phyloP scores from a whole-genome alignment of 2,797 vertebrate species.

The Vespertilio murinus region DNA sequence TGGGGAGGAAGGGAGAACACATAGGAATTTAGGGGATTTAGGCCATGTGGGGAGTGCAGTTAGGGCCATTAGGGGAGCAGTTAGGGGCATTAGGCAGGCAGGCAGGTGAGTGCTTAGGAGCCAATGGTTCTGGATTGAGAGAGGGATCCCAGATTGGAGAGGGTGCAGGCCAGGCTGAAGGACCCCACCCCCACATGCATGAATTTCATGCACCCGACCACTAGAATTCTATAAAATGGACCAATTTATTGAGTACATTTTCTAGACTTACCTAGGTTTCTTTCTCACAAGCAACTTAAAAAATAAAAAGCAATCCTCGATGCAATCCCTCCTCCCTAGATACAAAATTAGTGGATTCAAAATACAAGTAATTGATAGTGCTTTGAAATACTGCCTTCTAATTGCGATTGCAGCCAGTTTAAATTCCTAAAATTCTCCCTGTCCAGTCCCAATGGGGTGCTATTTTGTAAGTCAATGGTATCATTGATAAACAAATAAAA shows the following conservation, averaged over 20 bases:
- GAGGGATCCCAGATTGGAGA: too few relatives aligned
- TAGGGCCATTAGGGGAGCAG: too few relatives aligned
- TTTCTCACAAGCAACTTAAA: conserved; percentile 13
- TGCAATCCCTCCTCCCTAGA: background rate
- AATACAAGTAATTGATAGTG: background rate
- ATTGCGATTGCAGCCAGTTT: background rate
- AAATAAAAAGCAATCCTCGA: background rate
- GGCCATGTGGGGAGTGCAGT: too few relatives aligned
- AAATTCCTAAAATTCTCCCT: conserved; percentile 42
- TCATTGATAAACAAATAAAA: conserved; percentile 55
- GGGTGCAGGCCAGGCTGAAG: too few relatives aligned
- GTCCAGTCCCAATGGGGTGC: background rate
- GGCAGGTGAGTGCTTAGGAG: too few relatives aligned
- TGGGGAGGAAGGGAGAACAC: too few relatives aligned
- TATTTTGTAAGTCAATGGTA: conserved; percentile 42
- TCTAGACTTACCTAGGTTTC: background rate
- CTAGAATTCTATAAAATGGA: too few relatives aligned
- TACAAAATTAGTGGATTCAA: background rate
- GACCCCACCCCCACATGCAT: too few relatives aligned
- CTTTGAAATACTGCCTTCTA: conserved; percentile 30
- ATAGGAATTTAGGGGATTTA: too few relatives aligned
- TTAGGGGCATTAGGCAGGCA: too few relatives aligned
- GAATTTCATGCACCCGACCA: too few relatives aligned
- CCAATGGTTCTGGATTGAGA: too few relatives aligned
- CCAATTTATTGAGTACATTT: background rate